Conservation (phyloP, 2,113 vertebrate genomes). For the Bettongia penicillata region DNA sequence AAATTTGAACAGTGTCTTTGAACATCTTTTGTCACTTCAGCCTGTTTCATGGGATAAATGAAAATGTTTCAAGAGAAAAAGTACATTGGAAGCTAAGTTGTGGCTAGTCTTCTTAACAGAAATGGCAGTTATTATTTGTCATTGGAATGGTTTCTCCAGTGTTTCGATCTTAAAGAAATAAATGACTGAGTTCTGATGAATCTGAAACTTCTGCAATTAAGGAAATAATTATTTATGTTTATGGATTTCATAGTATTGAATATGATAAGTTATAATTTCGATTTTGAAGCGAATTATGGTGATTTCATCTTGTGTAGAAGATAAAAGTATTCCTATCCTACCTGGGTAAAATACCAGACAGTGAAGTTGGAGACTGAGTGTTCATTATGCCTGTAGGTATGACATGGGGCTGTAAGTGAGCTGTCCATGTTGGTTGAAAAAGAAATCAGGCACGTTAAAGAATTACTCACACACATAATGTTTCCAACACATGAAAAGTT, state of each 20-base stretch:
- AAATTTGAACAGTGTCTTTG: background rate
- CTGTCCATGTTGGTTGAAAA: conserved; percentile 3
- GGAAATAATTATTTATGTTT: conserved; percentile 35
- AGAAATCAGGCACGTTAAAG: background rate
- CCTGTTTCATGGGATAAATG: background rate
- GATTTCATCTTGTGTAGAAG: conserved; percentile 30
- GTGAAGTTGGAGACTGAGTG: conserved; percentile 1
- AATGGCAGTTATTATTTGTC: background rate
- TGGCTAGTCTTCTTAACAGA: conserved; percentile 17
- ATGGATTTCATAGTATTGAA: conserved; percentile 29
- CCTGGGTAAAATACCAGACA: conserved; percentile 22
- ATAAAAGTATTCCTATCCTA: conserved; percentile 1
- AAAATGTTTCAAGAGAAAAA: conserved; percentile 34
- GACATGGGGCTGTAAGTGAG: background rate
- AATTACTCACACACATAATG: conserved; percentile 5
- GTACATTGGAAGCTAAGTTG: background rate
- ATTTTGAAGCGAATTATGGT: conserved; percentile 6
- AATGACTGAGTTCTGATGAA: background rate
- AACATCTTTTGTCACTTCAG: background rate
- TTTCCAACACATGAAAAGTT: conserved; percentile 24
- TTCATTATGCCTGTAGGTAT: background rate
- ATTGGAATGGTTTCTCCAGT: background rate
- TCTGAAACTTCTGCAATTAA: conserved; percentile 25
- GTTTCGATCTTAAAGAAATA: background rate
- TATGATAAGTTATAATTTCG: conserved; percentile 20